A percentile compares a stretch with the other conserved stretches of the same genome.
Conservation (phyloP, 2,113 vertebrate species). For the Urocolius indicus region DNA sequence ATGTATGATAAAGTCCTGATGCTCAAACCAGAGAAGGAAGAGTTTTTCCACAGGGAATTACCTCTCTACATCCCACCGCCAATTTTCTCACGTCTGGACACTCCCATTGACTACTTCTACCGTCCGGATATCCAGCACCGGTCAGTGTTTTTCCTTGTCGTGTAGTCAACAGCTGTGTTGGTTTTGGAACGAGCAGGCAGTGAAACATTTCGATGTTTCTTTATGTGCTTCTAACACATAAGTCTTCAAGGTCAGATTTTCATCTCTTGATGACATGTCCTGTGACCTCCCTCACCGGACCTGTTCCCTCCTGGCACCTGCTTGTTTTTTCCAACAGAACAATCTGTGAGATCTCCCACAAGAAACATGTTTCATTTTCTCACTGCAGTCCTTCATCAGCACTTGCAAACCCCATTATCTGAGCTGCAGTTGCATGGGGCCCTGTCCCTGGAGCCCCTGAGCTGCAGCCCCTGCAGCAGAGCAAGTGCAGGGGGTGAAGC, state of each 20-base stretch:
- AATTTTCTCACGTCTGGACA: slow-evolving; percentile 95
- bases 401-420: too few relatives aligned
- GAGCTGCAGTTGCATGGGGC: too few relatives aligned
- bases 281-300: too few relatives aligned
- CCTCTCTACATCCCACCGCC: slow-evolving; percentile 92
- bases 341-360: too few relatives aligned
- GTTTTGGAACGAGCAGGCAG: not conserved
- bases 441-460: not conserved
- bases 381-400: too few relatives aligned
- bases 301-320: too few relatives aligned
- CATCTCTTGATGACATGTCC: not conserved
- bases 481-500: not conserved
- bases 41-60: slow-evolving; percentile 87
- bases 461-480: not conserved
- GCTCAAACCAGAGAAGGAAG: slow-evolving; percentile 86
- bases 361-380: too few relatives aligned
- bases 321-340: too few relatives aligned
- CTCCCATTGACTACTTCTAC: slow-evolving; percentile 90
- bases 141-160: slow-evolving; percentile 46
- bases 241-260: not conserved
- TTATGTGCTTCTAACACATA: not conserved
- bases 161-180: not conserved
- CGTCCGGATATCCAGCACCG: slow-evolving; percentile 86
- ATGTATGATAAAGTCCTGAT: slow-evolving; percentile 92
- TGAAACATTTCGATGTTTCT: not conserved